Evolutionary conservation across 2,888 invertebrate genomes (phyloP).

Genomic region (Nyleta sp.): DNA sequence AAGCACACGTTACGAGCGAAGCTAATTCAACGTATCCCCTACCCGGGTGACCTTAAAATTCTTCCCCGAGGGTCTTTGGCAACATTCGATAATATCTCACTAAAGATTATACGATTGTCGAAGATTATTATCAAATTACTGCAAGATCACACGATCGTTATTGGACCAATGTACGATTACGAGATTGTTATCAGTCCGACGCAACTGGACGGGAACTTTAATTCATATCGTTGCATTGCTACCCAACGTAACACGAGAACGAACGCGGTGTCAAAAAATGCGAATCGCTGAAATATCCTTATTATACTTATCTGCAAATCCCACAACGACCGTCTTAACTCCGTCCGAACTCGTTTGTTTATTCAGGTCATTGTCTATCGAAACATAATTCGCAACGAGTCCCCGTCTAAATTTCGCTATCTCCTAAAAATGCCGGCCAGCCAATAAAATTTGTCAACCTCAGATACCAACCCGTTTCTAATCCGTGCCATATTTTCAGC

Average conservation of each 20-base stretch:
- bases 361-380: too few relatives aligned
- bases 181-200: constrained; percentile 43
- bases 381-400: neutral
- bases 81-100: constrained; percentile 35
- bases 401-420: too few relatives aligned
- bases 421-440: neutral
- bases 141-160: constrained; percentile 47
- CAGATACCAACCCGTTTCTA: neutral
- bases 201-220: constrained; percentile 20
- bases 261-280: neutral
- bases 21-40: constrained; percentile 38
- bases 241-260: neutral
- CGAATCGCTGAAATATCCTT: neutral
- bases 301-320: neutral
- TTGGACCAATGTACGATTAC: constrained; percentile 33
- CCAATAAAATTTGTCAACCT: constrained; percentile 17
- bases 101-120: constrained; percentile 31
- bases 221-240: constrained; percentile 16
- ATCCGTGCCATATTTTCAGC: neutral
- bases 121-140: constrained; percentile 45
- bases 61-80: constrained; percentile 34
- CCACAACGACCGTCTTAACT: too few relatives aligned
- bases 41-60: constrained; percentile 45
- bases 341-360: too few relatives aligned
- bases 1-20: constrained; percentile 29